Evolutionary conservation across 2,888 invertebrate genomes (phyloP).

Genomic region (Rotaria sp.): DNA sequence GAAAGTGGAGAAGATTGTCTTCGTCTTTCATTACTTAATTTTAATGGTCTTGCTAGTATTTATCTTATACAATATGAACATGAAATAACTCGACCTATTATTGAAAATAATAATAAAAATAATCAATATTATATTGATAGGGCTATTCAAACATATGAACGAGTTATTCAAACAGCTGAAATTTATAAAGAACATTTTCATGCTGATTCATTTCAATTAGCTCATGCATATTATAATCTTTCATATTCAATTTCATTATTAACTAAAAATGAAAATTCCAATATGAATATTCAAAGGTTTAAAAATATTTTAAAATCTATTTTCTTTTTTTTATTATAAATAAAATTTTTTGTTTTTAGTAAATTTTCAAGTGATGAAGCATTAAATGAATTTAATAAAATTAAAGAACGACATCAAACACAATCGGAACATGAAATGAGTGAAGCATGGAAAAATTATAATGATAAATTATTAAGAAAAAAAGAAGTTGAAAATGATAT

Average conservation of each 20-base stretch:
- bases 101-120: not conserved
- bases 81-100: not conserved
- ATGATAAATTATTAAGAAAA: not conserved
- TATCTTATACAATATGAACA: not conserved
- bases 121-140: not conserved
- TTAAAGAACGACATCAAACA: not conserved
- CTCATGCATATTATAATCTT: slow-evolving; percentile 10
- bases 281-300: not conserved
- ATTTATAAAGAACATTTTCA: not conserved
- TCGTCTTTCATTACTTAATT: not conserved
- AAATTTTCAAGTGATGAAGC: not conserved
- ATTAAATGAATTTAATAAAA: not conserved
- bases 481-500: not conserved
- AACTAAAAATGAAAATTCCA: not conserved
- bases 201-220: slow-evolving; percentile 9
- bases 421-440: not conserved
- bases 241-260: not conserved
- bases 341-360: not conserved
- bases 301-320: not conserved
- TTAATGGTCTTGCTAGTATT: not conserved
- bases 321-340: too few relatives aligned
- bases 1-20: slow-evolving; percentile 3
- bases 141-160: not conserved
- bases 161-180: not conserved
- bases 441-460: not conserved